phyloP scores from a whole-genome alignment of 2,888 invertebrate genomes.

The Autographa gamma region DNA sequence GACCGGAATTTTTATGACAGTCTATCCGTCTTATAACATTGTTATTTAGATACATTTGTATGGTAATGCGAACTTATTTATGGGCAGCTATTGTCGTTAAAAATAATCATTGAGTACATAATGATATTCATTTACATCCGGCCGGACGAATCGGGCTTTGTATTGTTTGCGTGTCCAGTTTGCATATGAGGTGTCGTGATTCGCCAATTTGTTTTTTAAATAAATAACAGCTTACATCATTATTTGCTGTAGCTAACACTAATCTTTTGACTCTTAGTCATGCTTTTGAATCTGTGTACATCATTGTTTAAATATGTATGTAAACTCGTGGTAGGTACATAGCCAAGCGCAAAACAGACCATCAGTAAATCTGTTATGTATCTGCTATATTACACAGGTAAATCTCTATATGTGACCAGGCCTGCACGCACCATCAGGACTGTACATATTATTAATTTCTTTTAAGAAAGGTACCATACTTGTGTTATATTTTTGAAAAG shows the following conservation, averaged over 20 bases:
- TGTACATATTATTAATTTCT: too few relatives aligned
- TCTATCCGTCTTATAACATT: conserved; percentile 17
- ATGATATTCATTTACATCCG: conserved; percentile 77
- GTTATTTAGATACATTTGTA: conserved; percentile 64
- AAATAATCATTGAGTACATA: conserved; percentile 71
- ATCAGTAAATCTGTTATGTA: too few relatives aligned
- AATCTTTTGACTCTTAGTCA: conserved; percentile 26
- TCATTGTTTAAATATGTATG: conserved; percentile 34
- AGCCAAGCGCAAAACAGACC: too few relatives aligned
- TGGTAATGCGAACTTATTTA: conserved; percentile 70
- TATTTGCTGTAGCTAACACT: conserved; percentile 29
- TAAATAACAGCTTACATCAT: conserved; percentile 30
- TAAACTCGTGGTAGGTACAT: neutral
- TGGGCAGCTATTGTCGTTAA: conserved; percentile 68
- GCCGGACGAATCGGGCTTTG: conserved; percentile 71
- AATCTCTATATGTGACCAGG: too few relatives aligned
- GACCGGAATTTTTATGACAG: conserved; percentile 36
- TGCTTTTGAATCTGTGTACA: conserved; percentile 32
- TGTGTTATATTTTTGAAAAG: too few relatives aligned
- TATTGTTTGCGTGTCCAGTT: conserved; percentile 74
- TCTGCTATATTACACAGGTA: too few relatives aligned
- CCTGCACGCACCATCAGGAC: too few relatives aligned
- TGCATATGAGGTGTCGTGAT: conserved; percentile 75
- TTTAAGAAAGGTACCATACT: too few relatives aligned
- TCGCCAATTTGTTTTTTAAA: conserved; percentile 45